Percentiles rank a stretch among this genome's conserved stretches.
Evolutionary conservation across 2,888 invertebrate species (phyloP).

Genomic region (Chrysopilus asiliformis): DNA sequence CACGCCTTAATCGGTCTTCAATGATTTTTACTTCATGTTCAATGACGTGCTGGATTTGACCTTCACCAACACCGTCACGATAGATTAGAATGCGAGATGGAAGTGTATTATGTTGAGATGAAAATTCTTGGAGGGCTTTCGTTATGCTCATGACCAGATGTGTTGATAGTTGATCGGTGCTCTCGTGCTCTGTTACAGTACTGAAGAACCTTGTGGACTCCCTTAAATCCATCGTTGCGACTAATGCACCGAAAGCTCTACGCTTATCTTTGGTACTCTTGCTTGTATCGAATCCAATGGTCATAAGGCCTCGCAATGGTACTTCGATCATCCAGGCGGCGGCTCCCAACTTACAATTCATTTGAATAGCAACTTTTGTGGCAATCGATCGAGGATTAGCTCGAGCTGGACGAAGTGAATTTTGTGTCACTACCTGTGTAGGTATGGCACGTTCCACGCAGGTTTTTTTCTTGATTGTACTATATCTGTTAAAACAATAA

Average conservation of each 20-base stretch:
- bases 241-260: slow-evolving; percentile 61
- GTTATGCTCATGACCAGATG: slow-evolving; percentile 53
- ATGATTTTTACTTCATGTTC: slow-evolving; percentile 59
- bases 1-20: slow-evolving; percentile 40
- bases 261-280: slow-evolving; percentile 60
- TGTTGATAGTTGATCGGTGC: slow-evolving; percentile 60
- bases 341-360: slow-evolving; percentile 88
- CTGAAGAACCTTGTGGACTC: slow-evolving; percentile 56
- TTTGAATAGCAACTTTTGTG: slow-evolving; percentile 85
- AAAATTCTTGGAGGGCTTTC: slow-evolving; percentile 29
- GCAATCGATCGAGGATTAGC: slow-evolving; percentile 50
- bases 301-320: slow-evolving; percentile 57
- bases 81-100: slow-evolving; percentile 70
- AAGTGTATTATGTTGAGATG: slow-evolving; percentile 29
- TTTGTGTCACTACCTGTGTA: slow-evolving; percentile 42
- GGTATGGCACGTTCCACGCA: slow-evolving; percentile 60
- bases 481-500: slow-evolving; percentile 50
- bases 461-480: slow-evolving; percentile 77
- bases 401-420: slow-evolving; percentile 25
- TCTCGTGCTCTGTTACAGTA: slow-evolving; percentile 55
- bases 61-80: slow-evolving; percentile 89
- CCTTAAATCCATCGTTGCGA: slow-evolving; percentile 52
- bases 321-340: slow-evolving; percentile 72
- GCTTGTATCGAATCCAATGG: slow-evolving; percentile 79
- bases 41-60: slow-evolving; percentile 65